These are phyloP conservation scores for Tetragonula clypearis DNA, from an alignment of 1,140 invertebrate species.

Conservation along the genomic window DNA sequence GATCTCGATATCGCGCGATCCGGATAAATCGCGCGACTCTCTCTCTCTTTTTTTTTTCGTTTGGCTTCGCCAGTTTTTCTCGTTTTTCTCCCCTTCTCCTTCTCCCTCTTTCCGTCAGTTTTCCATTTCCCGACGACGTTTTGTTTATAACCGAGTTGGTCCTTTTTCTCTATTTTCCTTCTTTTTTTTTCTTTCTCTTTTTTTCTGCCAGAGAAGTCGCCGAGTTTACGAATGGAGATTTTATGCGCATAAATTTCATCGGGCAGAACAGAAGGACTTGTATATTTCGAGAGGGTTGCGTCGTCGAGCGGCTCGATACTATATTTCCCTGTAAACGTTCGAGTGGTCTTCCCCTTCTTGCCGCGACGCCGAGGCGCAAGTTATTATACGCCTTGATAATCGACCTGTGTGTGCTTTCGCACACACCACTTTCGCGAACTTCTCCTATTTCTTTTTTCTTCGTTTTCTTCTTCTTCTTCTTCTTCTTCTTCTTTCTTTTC, in stretches of 20 bases:
- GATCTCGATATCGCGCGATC: not conserved
- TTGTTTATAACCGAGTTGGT: conserved; percentile 32
- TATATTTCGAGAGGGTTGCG: conserved; percentile 6
- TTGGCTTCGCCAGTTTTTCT: too few relatives aligned
- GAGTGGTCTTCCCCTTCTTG: not conserved
- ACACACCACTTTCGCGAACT: not conserved
- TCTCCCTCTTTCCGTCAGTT: not conserved
- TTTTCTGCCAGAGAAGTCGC: conserved; percentile 5
- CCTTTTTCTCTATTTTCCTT: not conserved
- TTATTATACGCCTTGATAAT: conserved; percentile 11
- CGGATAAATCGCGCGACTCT: conserved; percentile 16
- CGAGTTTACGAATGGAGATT: conserved; percentile 33
- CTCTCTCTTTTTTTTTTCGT: not conserved
- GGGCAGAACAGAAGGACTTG: conserved; percentile 14
- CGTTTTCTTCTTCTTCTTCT: too few relatives aligned
- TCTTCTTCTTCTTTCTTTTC: not conserved
- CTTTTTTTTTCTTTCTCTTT: not conserved
- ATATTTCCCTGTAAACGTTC: not conserved
- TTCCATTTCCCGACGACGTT: conserved; percentile 19
- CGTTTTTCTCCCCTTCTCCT: not conserved
- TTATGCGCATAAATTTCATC: conserved; percentile 47
- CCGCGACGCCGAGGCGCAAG: not conserved
- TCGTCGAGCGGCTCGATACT: not conserved
- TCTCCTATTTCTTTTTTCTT: not conserved
- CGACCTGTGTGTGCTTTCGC: not conserved